A percentile compares a stretch with the other conserved stretches of the same genome.
Conservation (phyloP, 2,113 vertebrate species). For the Cygnus atratus region DNA sequence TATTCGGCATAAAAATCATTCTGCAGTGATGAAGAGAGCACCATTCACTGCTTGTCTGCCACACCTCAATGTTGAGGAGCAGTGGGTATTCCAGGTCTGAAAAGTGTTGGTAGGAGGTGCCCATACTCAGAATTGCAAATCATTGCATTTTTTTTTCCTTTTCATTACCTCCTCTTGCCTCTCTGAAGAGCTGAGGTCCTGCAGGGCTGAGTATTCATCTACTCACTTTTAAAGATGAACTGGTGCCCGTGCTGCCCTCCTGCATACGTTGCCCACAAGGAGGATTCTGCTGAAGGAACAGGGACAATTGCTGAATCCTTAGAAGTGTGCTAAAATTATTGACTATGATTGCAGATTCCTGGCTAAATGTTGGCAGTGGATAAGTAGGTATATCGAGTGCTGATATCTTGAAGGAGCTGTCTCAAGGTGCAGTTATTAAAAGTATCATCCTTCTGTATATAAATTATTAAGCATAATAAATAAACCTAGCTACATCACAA, state of each 20-base stretch:
- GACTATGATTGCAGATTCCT: not conserved
- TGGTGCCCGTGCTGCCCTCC: not conserved
- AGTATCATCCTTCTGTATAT: not conserved
- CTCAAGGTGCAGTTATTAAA: not conserved
- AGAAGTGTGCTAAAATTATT: not conserved
- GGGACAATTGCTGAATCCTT: not conserved
- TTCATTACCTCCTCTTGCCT: not conserved
- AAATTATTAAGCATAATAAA: not conserved
- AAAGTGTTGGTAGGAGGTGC: not conserved
- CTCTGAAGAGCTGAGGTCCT: not conserved
- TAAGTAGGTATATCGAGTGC: not conserved
- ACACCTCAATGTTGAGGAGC: not conserved
- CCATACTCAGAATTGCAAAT: not conserved
- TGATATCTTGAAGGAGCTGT: not conserved
- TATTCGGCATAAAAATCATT: not conserved
- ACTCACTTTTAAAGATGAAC: not conserved
- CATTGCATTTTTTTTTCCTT: not conserved
- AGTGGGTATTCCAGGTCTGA: not conserved
- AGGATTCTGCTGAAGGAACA: not conserved
- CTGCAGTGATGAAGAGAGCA: not conserved
- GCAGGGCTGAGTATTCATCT: not conserved
- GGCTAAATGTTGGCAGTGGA: not conserved
- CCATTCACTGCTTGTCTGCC: not conserved
- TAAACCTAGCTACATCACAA: not conserved
- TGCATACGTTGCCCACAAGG: not conserved